Base-by-base conservation (phyloP, 2,888 invertebrate species). In the Amiota minor region DNA sequence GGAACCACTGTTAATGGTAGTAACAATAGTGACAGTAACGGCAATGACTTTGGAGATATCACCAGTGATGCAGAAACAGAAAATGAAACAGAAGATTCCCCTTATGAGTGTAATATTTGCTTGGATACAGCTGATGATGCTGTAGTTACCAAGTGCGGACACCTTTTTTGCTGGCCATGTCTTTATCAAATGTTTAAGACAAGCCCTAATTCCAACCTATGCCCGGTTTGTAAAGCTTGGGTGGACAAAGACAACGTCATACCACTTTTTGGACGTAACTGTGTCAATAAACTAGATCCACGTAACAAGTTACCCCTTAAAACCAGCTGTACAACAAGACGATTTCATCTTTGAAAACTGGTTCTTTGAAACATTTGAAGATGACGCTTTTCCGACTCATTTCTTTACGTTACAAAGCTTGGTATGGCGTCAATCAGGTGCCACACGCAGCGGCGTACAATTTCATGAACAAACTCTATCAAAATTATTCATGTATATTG, bases 151-250 rank as follows among this genome's bases (percentile, higher is more conserved):
- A 94, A 98, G 94, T 99, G 99, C 88, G 99, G 99, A 61, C 99
- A 99, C 91, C 92, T 99, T 77, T 99, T 99, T 91, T 99, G 99
- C 74, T 90, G 90, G 90, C 90, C 90, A 9, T 90, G 90, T 62
- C 76, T 90, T 75, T 89, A 90, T 79, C 90, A 89, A 71, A 99
- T 99, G 99, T 90, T 99, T 80, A 97, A 98, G 90, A 99, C 98
- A 0, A 92, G 98, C 81, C 98, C 98, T 1, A 94, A 94, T 84
- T 92, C 96, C 78, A 97, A 97, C 90, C 94, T 97, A 50, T 99
- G 99, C 90, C 99, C 99, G 0, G 99, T 99, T 1, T 99, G 99
- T 91, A 99, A 99, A 91, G 98, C 98, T 45, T 97, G 96, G n/a
- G 98, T 99, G 80, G 97, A 96, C 88, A 95, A 96, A 89, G 98